A percentile compares a stretch with the other conserved stretches of the same genome.
Conservation (phyloP, 2,797 vertebrate species). For the Helostoma temminkii region DNA sequence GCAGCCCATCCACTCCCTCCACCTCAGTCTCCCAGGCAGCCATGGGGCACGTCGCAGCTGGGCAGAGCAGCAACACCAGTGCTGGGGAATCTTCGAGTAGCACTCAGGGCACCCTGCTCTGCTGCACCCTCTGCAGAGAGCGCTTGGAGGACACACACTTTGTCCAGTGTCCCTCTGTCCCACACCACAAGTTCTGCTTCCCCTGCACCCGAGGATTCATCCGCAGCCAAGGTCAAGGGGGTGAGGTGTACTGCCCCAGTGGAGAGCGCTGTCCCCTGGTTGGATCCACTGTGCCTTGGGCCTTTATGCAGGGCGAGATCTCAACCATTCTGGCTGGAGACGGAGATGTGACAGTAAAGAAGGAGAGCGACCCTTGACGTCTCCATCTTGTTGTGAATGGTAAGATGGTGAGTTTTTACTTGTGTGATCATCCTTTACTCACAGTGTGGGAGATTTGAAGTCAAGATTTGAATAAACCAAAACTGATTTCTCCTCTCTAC, state of each 20-base stretch:
- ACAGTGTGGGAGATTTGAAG: no score
- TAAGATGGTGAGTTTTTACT: conserved; percentile 34
- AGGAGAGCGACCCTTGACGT: conserved; percentile 90
- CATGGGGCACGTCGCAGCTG: conserved; percentile 63
- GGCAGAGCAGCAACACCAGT: conserved; percentile 56
- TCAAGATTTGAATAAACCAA: no score
- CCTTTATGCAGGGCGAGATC: conserved; percentile 94
- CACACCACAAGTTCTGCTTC: conserved; percentile 93
- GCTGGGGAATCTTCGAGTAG: conserved; percentile 75
- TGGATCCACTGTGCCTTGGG: conserved; percentile 92
- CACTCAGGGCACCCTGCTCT: conserved; percentile 83
- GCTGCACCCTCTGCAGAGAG: conserved; percentile 91
- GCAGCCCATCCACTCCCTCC: conserved; percentile 81
- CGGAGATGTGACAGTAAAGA: conserved; percentile 91
- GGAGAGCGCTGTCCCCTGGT: conserved; percentile 92
- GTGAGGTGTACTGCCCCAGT: conserved; percentile 93
- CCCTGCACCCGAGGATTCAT: conserved; percentile 92
- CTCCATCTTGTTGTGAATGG: conserved; percentile 64
- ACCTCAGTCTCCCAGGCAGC: conserved; percentile 76
- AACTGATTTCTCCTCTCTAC: no score
- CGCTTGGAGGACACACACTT: conserved; percentile 93
- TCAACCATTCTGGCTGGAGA: conserved; percentile 92
- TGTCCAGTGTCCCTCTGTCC: conserved; percentile 92
- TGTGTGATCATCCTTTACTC: not conserved
- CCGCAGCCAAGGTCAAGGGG: conserved; percentile 88